Percentiles rank a stretch among this genome's conserved stretches.
Conservation (phyloP, 2,888 invertebrate genomes). For the Eristalinus sepulchralis region DNA sequence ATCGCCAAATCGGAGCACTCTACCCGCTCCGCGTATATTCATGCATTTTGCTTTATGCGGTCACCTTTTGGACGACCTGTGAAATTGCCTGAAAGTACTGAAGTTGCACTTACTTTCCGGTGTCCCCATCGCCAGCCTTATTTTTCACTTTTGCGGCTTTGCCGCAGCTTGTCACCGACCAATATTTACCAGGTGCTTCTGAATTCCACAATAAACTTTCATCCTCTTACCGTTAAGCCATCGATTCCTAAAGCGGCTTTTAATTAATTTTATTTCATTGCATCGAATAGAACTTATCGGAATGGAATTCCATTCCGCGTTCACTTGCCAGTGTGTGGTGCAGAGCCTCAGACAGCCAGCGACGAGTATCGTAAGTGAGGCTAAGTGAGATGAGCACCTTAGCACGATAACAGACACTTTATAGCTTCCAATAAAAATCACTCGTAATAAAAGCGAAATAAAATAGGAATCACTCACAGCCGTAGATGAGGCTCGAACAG, state of each 20-base stretch:
- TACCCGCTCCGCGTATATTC: no score
- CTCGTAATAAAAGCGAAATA: constrained; percentile 7
- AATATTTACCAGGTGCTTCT: not conserved
- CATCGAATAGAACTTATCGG: not conserved
- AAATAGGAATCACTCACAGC: constrained; percentile 8
- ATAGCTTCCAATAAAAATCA: constrained; percentile 5
- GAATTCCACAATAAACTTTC: not conserved
- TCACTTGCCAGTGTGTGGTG: not conserved
- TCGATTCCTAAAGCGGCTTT: not conserved
- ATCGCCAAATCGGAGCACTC: no score
- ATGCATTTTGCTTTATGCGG: no score
- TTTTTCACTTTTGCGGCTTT: not conserved
- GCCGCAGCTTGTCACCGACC: not conserved
- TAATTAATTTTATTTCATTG: not conserved
- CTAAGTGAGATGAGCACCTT: not conserved
- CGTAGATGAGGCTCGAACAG: not conserved
- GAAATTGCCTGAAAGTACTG: no score
- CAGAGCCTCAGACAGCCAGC: not conserved
- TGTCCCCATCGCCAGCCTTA: no score
- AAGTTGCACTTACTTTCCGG: no score
- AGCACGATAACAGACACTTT: not conserved
- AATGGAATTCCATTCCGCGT: not conserved
- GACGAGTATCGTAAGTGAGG: not conserved
- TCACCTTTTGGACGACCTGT: no score
- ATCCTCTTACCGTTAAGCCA: not conserved